These are phyloP conservation scores for Teleogryllus oceanicus DNA, from an alignment of 2,888 invertebrate species.

Conservation along the genomic window DNA sequence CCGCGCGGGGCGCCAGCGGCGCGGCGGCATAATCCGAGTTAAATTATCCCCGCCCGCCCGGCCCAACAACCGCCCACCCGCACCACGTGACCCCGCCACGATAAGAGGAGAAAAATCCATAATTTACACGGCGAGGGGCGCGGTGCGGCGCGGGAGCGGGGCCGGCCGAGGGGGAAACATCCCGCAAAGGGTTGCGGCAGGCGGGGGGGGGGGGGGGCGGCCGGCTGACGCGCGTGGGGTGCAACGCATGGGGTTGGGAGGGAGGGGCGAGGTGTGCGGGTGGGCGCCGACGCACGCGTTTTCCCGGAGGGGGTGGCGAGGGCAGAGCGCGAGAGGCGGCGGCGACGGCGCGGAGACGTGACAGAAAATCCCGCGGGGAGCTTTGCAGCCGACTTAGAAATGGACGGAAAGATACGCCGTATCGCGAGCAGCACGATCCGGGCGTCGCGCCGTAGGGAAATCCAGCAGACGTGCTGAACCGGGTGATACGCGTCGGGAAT, in stretches of 20 bases:
- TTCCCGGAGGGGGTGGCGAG: not conserved
- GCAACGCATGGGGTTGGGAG: not conserved
- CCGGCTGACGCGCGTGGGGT: not conserved
- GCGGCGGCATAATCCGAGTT: not conserved
- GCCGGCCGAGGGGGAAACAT: not conserved
- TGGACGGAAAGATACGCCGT: no score
- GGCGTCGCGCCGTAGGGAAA: no score
- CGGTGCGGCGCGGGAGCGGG: not conserved
- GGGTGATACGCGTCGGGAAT: no score
- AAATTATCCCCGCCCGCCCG: not conserved
- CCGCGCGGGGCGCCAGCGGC: no score
- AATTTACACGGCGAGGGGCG: not conserved
- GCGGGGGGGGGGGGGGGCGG: not conserved
- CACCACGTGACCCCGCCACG: not conserved
- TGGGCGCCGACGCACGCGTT: not conserved
- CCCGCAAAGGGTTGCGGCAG: not conserved
- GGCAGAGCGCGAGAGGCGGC: not conserved
- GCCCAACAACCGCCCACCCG: not conserved
- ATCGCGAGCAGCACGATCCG: no score
- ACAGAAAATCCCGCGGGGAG: no score
- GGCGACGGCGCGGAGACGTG: not conserved
- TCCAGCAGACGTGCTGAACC: no score
- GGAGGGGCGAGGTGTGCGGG: not conserved
- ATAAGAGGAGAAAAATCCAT: conserved; percentile 18
- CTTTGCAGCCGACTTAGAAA: no score